Base-by-base conservation (phyloP, 2,888 invertebrate genomes). In the Strigamia transsilvanica region DNA sequence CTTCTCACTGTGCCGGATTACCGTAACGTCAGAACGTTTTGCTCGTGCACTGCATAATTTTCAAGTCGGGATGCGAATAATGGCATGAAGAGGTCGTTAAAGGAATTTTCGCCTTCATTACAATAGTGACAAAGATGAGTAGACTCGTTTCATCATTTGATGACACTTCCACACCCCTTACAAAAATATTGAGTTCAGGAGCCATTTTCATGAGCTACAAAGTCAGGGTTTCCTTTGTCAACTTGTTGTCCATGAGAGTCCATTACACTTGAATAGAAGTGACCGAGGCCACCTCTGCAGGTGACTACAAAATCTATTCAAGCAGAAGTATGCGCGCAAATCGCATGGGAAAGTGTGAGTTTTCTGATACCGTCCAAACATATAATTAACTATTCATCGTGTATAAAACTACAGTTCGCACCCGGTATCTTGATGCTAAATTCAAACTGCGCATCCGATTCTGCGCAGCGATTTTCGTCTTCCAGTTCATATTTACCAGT, bases 61-160 rank as follows among this genome's bases (percentile, higher is more conserved):
- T 51, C 51, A 51, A 51, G 51, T 51, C 51, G 51, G 51, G 51
- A 51, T 51, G 51, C 51, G 51, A 51, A 51, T 51, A 51, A 51
- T 51, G 51, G 51, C 18, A 18, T 12, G 51, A 51, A 51, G 51
- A 51, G 15, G 51, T 51, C 51, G 51, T 51, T 51, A 51, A 10
- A 51, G 51, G 51, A 51, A 51, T 51, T 51, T 51, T 51, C 51
- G 18, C 51, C 51, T 51, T 51, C 51, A 51, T 51, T 51, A 51
- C 51, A 51, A 51, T 51, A 51, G 51, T 51, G 51, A 51, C 51
- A 51, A 51, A 51, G 51, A 51, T 51, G 51, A 51, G 51, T 51
- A 18, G 51, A 51, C 51, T 51, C 51, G 51, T 51, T 51, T 18
- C 18, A 51, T 51, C 51, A 51, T 51, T 51, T 51, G 18, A 51